Evolutionary conservation across 2,888 invertebrate species (phyloP).

Genomic region (Mesodorylaimus sp.): DNA sequence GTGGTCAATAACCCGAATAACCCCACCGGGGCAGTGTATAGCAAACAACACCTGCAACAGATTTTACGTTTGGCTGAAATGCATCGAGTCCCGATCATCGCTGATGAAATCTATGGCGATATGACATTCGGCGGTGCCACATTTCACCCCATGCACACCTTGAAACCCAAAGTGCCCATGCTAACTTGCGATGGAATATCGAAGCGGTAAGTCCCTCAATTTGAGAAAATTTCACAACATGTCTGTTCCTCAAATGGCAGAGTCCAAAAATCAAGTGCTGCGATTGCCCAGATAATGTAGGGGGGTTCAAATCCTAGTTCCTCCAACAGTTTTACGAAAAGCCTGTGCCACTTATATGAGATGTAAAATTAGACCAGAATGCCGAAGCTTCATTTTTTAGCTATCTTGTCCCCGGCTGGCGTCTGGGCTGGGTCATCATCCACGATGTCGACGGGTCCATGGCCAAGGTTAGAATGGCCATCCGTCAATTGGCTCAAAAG

Average conservation of each 20-base stretch:
- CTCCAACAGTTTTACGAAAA: too few species aligned
- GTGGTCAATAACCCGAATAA: constrained; percentile 92
- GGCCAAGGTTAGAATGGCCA: constrained; percentile 38
- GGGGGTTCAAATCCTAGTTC: too few species aligned
- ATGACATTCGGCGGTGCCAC: constrained; percentile 42
- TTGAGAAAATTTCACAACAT: too few species aligned
- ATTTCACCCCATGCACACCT: constrained; percentile 53
- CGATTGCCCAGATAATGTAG: too few species aligned
- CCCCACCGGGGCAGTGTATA: constrained; percentile 88
- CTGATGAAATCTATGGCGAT: constrained; percentile 94
- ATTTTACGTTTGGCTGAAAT: constrained; percentile 60
- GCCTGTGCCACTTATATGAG: too few species aligned
- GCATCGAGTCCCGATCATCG: constrained; percentile 72
- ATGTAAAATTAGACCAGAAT: too few species aligned
- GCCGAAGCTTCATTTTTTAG: constrained; percentile 35
- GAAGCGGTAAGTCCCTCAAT: constrained; percentile 59
- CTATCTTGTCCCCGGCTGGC: constrained; percentile 89
- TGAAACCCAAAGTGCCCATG: constrained; percentile 71
- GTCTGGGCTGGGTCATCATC: constrained; percentile 86
- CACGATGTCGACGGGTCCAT: constrained; percentile 49
- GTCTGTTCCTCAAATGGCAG: too few species aligned
- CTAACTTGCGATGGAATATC: constrained; percentile 83
- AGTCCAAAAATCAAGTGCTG: too few species aligned
- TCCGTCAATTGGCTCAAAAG: constrained; percentile 52
- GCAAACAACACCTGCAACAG: constrained; percentile 54